Conservation (phyloP, 2,888 invertebrate species). For the Drosophila austrosaltans region DNA sequence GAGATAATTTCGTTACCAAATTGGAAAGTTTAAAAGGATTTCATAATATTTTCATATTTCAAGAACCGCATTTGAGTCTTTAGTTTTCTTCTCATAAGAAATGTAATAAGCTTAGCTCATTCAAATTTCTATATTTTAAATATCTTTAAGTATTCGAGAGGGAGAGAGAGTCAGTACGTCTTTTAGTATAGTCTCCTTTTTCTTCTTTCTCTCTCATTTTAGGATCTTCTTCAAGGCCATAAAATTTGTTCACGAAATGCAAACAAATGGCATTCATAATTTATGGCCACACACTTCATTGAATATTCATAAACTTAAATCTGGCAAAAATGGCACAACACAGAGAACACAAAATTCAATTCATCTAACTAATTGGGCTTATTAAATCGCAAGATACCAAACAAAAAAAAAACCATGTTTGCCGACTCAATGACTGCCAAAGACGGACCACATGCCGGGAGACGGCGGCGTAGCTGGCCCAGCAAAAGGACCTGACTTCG, state of each 20-base stretch:
- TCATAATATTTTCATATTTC: no score
- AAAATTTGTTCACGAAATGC: slow-evolving; percentile 55
- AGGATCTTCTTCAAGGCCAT: slow-evolving; percentile 52
- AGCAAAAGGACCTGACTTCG: background rate
- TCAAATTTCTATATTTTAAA: no score
- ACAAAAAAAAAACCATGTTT: slow-evolving; percentile 11
- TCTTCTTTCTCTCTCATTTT: slow-evolving; percentile 20
- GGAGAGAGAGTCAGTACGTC: no score
- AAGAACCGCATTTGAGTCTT: no score
- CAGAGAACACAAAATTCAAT: slow-evolving; percentile 52
- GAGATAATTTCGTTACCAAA: no score
- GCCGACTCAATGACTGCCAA: slow-evolving; percentile 22
- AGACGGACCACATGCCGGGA: slow-evolving; percentile 56
- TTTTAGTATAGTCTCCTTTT: slow-evolving; percentile 4
- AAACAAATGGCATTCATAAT: slow-evolving; percentile 75
- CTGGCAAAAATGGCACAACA: slow-evolving; percentile 42
- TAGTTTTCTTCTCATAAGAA: no score
- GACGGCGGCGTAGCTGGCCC: background rate
- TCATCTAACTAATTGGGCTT: slow-evolving; percentile 74
- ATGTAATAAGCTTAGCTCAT: no score
- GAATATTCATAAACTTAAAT: slow-evolving; percentile 77
- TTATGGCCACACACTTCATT: slow-evolving; percentile 74
- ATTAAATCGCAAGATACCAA: slow-evolving; percentile 53
- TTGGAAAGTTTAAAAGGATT: no score
- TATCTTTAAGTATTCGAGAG: no score